Base-by-base conservation (phyloP, 2,113 vertebrate species). In the Nothoprocta perdicaria region DNA sequence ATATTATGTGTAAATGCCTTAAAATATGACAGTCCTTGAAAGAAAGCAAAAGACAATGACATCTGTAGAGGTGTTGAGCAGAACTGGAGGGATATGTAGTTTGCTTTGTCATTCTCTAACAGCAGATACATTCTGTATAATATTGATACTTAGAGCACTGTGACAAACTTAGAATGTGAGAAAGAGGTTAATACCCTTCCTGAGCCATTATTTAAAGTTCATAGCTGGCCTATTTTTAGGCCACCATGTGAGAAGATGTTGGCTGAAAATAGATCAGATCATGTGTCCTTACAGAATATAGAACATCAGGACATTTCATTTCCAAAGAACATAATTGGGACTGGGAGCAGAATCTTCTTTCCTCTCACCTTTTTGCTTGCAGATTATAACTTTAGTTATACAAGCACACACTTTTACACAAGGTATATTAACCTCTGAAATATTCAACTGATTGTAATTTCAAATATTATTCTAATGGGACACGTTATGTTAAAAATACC, bases 131-230 rank as follows among this genome's bases (percentile, higher is more conserved):
- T 71, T 93, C 73, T 86, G 89, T 91, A 72, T 63, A 92, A 76
- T 89, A 93, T 96, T 96, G 92, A 52, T 88, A 88, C 91, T 90
- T 95, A 78, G 5, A 93, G 82, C 90, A 95, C 78, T 63, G 82
- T 48, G 81, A 90, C 88, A 96, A 97, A 96, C 94, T 94, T 94
- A 95, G 95, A 96, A 84, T 91, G 73, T 90, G 89, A 96, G 91
- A 96, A 97, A 95, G 94, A 97, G 95, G 97, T 96, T 98, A 97
- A 96, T 97, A 93, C 89, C 93, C 95, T 97, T 97, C 92, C 95
- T 81, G n/a, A 97, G 96, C 93, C 95, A 95, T 96, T 97, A 97
- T 97, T 96, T 96, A 97, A 98, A 97, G 97, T 97, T 97, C 97
- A 95, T 95, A 93, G 86, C 89, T 92, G 71, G 61, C 89, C 97